Evolutionary conservation across 2,797 vertebrate species (phyloP).

Genomic region (Oophaga sylvatica): DNA sequence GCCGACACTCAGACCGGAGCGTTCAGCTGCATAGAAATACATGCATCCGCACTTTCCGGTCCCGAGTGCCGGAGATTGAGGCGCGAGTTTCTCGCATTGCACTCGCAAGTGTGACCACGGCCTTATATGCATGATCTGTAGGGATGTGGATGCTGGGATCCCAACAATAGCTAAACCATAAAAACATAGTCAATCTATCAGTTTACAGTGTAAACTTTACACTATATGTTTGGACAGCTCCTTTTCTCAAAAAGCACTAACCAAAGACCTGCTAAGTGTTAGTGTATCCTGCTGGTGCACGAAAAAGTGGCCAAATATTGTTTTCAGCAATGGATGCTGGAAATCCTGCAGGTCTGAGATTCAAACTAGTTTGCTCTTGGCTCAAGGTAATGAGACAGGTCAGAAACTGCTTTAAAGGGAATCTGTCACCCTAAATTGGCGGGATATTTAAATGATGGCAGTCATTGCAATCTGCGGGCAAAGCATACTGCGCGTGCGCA

Average conservation of each 20-base stretch:
- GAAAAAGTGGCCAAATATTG: neutral
- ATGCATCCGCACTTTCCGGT: too few relatives aligned
- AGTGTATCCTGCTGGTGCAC: neutral
- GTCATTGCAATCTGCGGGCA: too few relatives aligned
- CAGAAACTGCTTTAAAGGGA: neutral
- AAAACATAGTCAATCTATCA: neutral
- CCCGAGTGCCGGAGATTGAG: too few relatives aligned
- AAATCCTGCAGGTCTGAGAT: too few relatives aligned
- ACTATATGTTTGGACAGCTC: neutral
- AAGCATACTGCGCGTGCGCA: too few relatives aligned
- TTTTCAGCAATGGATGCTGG: neutral
- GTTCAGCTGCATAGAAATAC: too few relatives aligned
- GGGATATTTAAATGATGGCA: too few relatives aligned
- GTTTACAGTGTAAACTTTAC: neutral
- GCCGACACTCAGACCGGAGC: too few relatives aligned
- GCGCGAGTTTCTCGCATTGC: too few relatives aligned
- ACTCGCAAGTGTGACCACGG: too few relatives aligned
- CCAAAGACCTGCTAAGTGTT: neutral
- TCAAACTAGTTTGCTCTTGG: neutral
- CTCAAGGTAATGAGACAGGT: neutral
- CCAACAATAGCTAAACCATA: neutral
- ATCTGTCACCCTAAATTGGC: too few relatives aligned
- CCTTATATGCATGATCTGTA: neutral
- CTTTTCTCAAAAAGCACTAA: neutral
- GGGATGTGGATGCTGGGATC: neutral